Evolutionary conservation across 2,797 vertebrate species (phyloP).

Genomic region (Botia kubotai): DNA sequence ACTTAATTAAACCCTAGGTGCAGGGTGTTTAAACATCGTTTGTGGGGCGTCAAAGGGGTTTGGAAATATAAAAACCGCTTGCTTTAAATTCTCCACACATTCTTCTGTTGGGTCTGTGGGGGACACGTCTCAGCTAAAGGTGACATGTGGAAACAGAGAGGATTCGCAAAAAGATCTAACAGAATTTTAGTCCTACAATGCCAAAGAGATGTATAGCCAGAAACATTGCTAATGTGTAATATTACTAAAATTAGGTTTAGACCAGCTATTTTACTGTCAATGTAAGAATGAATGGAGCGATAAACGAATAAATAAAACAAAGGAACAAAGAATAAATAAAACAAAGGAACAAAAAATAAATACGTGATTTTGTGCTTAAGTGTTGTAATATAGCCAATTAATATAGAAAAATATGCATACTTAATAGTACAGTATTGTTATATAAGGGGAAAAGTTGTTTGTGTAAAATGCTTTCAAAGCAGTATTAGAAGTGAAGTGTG

Average conservation of each 20-base stretch:
- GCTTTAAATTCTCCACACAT: slow-evolving; percentile 66
- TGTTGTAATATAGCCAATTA: slow-evolving; percentile 40
- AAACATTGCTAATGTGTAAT: background rate
- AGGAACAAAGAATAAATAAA: background rate
- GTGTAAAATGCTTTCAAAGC: slow-evolving; percentile 32
- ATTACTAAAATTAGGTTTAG: too few species aligned
- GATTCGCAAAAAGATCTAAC: background rate
- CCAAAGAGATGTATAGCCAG: too few species aligned
- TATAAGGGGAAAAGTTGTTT: slow-evolving; percentile 1
- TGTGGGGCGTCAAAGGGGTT: slow-evolving; percentile 76
- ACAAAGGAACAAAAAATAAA: background rate
- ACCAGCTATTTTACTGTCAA: too few species aligned
- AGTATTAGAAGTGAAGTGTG: slow-evolving; percentile 47
- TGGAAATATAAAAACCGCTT: slow-evolving; percentile 76
- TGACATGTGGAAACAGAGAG: slow-evolving; percentile 46
- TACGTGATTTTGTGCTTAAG: slow-evolving; percentile 61
- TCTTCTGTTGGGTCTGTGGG: slow-evolving; percentile 29
- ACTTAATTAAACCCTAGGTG: slow-evolving; percentile 86
- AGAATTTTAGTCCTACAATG: too few species aligned
- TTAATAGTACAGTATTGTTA: slow-evolving; percentile 4
- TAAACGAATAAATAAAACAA: background rate
- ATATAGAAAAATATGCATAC: slow-evolving; percentile 23
- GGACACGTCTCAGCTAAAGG: slow-evolving; percentile 36
- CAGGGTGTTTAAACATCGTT: slow-evolving; percentile 84
- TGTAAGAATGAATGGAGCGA: too few species aligned